Evolutionary conservation across 1,140 invertebrate species (phyloP).

Genomic region (Drosophila arizonae): DNA sequence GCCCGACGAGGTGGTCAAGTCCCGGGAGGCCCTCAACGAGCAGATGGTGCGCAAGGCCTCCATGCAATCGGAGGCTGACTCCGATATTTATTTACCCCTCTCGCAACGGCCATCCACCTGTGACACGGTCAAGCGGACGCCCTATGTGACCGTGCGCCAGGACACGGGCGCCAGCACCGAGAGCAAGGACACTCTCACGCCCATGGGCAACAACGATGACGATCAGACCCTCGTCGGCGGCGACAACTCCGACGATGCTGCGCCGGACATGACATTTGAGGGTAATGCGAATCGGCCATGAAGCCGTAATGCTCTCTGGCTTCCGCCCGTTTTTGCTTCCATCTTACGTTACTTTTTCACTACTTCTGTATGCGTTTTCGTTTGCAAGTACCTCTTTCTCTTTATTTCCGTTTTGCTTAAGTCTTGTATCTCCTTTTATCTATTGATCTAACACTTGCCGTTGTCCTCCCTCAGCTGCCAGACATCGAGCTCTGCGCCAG

Average conservation of each 20-base stretch:
- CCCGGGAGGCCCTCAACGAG: constrained; percentile 73
- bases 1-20: constrained; percentile 82
- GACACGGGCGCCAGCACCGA: constrained; percentile 82
- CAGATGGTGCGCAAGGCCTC: constrained; percentile 74
- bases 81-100: constrained; percentile 74
- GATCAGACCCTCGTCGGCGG: constrained; percentile 74
- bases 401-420: not conserved
- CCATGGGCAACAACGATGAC: constrained; percentile 76
- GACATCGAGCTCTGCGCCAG: constrained; percentile 84
- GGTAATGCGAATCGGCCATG: constrained; percentile 55
- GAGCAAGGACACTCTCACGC: constrained; percentile 81
- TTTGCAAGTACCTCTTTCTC: not conserved
- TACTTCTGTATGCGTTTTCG: not conserved
- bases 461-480: constrained; percentile 67
- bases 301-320: constrained; percentile 2
- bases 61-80: constrained; percentile 81
- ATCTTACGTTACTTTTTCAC: constrained; percentile 12
- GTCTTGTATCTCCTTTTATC: not conserved
- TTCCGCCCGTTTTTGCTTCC: constrained; percentile 13
- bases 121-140: constrained; percentile 77
- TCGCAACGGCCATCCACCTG: constrained; percentile 77
- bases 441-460: constrained; percentile 13
- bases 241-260: constrained; percentile 75
- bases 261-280: constrained; percentile 77
- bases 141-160: constrained; percentile 79